Evolutionary conservation across 2,113 vertebrate genomes (phyloP), one percentile per base, ranked within the genome.

Genomic region (Macroglossus sobrinus): DNA sequence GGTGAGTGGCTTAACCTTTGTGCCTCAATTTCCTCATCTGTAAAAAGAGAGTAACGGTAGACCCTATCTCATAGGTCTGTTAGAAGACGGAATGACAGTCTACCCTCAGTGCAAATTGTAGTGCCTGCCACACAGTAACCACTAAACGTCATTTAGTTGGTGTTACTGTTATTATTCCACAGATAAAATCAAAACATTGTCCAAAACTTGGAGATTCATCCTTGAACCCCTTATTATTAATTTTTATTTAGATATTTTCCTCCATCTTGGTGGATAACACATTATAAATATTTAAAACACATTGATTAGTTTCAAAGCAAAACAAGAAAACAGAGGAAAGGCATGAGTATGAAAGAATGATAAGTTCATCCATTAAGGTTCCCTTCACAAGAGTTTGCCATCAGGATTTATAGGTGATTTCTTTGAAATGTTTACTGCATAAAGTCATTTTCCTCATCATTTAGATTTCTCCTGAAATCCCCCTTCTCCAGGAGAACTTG

Each of bases 381-480:
- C 33, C 72, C 55, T 90, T 61, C 40, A 26, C 12, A 16, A 8
- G 50, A 33, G 0, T 35, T 84, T 21, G 47, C 30, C 12, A 4
- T 55, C 76, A 59, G 68, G 50, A 57, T 43, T 85, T 45, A 38
- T 18, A n/a, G 53, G 13, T 38, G 84, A 92, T 80, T 96, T 93
- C 79, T 53, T 55, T 57, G 28, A 64, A 81, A 35, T 43, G n/a
- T 72, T 90, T 68, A 50, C 40, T 88, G 12, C 35, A 24, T 1
- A 28, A 21, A 24, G 19, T 84, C 33, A 68, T 95, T 93, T 95
- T 84, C 85, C 66, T 91, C 28, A 87, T 40, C n/a, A 40, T 47
- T 40, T 63, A 26, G 55, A 64, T n/a, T 24, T 59, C 26, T 85
- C 45, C 63, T 26, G 45, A 72, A 69, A 72, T 38, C 64, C 11